These are phyloP conservation scores for Corydoras maculifer DNA, from an alignment of 2,113 vertebrate genomes.

Conservation along the genomic window DNA sequence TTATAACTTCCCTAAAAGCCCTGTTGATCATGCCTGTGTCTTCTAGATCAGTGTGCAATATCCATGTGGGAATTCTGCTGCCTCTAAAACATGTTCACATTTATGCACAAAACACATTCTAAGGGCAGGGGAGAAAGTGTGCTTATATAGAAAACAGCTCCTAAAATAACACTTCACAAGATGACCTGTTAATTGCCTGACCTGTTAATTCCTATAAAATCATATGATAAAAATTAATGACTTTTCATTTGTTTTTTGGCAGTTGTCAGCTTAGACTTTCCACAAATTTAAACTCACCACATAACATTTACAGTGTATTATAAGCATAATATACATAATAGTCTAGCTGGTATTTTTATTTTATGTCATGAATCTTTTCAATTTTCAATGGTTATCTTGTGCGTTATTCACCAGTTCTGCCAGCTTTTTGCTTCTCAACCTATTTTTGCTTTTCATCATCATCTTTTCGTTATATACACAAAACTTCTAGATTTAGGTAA, in stretches of 20 bases:
- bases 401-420: no score
- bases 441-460: no score
- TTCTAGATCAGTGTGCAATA: constrained; percentile 21
- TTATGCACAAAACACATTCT: neutral
- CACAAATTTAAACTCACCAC: neutral
- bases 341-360: no score
- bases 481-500: no score
- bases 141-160: constrained; percentile 17
- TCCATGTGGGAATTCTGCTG: constrained; percentile 18
- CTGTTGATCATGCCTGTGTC: constrained; percentile 11
- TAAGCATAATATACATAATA: neutral
- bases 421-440: no score
- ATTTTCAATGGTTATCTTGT: no score
- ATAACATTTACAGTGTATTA: neutral
- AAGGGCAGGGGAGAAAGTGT: constrained; percentile 11
- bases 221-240: neutral
- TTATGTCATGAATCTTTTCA: no score
- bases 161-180: constrained; percentile 20
- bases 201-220: neutral
- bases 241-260: neutral
- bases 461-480: no score
- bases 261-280: constrained; percentile 5
- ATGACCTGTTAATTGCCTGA: constrained; percentile 34
- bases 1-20: constrained; percentile 16
- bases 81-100: constrained; percentile 11